phyloP scores from a whole-genome alignment of 2,797 vertebrate species.

The Gymnoscopelus braueri region DNA sequence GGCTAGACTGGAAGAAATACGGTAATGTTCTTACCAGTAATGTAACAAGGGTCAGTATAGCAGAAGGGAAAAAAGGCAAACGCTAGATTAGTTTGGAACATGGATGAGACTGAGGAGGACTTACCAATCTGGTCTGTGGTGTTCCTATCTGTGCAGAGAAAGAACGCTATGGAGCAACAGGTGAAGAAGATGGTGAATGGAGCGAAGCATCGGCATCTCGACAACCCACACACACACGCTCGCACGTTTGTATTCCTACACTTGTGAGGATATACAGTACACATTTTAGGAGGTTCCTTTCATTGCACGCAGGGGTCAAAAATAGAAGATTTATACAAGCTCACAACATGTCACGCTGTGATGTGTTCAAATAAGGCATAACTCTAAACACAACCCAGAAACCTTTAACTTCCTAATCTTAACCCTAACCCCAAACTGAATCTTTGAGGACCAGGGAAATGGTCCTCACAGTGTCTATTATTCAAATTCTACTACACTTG shows the following conservation, averaged over 20 bases:
- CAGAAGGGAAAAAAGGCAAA: conserved; percentile 42
- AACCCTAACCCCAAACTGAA: too few relatives aligned
- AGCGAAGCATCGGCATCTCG: conserved; percentile 24
- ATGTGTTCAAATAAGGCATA: not conserved
- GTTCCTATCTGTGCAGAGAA: conserved; percentile 73
- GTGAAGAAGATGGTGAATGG: conserved; percentile 41
- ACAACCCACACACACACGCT: conserved; percentile 11
- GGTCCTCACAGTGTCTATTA: too few relatives aligned
- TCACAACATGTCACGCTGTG: not conserved
- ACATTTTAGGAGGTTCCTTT: too few relatives aligned
- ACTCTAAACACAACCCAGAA: too few relatives aligned
- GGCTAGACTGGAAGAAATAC: not conserved
- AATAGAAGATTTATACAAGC: not conserved
- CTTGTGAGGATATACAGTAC: too few relatives aligned
- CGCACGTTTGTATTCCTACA: too few relatives aligned
- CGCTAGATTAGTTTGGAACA: conserved; percentile 48
- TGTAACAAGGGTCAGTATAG: conserved; percentile 58
- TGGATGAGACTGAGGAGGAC: conserved; percentile 53
- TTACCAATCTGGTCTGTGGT: conserved; percentile 74
- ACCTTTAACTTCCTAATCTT: too few relatives aligned
- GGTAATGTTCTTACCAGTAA: conserved; percentile 68
- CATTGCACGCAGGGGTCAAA: too few relatives aligned
- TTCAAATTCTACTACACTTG: too few relatives aligned
- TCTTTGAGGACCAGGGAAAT: too few relatives aligned
- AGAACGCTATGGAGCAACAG: conserved; percentile 68